Evolutionary conservation across 2,113 vertebrate genomes (phyloP), one percentile per base, ranked within the genome.

Genomic region (Phyllopteryx taeniolatus): DNA sequence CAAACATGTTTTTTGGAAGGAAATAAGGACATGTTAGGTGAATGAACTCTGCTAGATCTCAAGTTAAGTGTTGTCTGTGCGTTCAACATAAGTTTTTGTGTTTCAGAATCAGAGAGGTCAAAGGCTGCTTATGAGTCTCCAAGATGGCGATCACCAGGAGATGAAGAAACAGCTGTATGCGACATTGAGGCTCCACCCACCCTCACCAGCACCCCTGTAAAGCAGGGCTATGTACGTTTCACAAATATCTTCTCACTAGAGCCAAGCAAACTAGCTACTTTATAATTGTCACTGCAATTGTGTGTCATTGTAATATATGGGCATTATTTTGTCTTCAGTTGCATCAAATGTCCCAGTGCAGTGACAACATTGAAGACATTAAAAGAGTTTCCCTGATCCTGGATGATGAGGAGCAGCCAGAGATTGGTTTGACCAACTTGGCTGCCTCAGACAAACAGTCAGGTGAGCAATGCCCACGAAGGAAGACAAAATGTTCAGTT

Each of bases 221-320:
- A 96, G 35, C 86, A 91, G 47, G 89, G 83, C 86, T 96, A 93
- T 54, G 96, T 97, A 92, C 90, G 95, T 94, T 59, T 65, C 5
- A 67, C 12, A 20, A 13, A 51, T 7, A 0, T 70, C 6, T 13
- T 13, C 31, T 20, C 1, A 6, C 1, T 4, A 14, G 27, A 43
- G 13, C 14, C 35, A 46, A 67, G 11, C 27, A 63, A 44, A 70
- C 1, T 35, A n/a, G 10, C 14, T 2, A 33, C 10, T 49, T 49
- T 49, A 27, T 27, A 27, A 27, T 27, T 27, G 27, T 27, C 3
- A 15, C 6, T 57, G n/a, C 56, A 57, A 4, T 27, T 57, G 7
- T 60, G n/a, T 67, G 66, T 15, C 46, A 44, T 62, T 14, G 47
- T 9, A n/a, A 46, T 78, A 22, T 78, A 10, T 13, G 9, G 35